A percentile compares a stretch with the other conserved stretches of the same genome.
Evolutionary conservation across 2,113 vertebrate genomes (phyloP).

Genomic region (Lampris megalopsis): DNA sequence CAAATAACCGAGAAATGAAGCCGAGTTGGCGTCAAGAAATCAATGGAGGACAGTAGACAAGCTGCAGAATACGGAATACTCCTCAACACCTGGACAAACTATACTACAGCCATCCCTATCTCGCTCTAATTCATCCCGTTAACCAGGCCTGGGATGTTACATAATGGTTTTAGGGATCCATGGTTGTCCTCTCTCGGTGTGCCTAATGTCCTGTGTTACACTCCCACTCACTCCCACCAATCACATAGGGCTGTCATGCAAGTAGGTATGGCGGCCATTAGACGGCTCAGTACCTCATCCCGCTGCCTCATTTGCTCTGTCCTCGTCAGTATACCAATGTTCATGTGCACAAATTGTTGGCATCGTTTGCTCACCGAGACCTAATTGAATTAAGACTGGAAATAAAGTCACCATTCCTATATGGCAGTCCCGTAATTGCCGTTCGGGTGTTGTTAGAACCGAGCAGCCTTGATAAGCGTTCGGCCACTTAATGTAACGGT

Average conservation of each 20-base stretch:
- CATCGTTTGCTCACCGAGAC: constrained; percentile 7
- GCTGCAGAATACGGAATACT: constrained; percentile 63
- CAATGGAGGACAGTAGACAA: constrained; percentile 63
- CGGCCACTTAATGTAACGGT: constrained; percentile 8
- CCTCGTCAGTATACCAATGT: neutral
- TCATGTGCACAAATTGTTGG: constrained; percentile 12
- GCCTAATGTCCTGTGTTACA: constrained; percentile 28
- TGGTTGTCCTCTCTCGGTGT: constrained; percentile 24
- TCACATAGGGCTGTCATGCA: constrained; percentile 12
- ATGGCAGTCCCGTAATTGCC: constrained; percentile 22
- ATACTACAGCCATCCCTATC: constrained; percentile 38
- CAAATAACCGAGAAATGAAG: constrained; percentile 43
- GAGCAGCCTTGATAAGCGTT: constrained; percentile 29
- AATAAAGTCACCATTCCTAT: constrained; percentile 39
- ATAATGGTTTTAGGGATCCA: constrained; percentile 19
- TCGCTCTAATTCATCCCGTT: constrained; percentile 51
- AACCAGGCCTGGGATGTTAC: constrained; percentile 33
- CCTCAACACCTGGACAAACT: constrained; percentile 50
- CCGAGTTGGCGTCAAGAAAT: constrained; percentile 47
- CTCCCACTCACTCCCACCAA: constrained; percentile 17
- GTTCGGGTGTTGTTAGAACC: constrained; percentile 35
- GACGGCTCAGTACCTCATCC: constrained; percentile 22
- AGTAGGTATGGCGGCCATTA: constrained; percentile 20
- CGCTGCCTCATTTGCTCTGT: constrained; percentile 27
- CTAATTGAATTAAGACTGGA: constrained; percentile 41